A percentile compares a stretch with the other conserved stretches of the same genome.
Evolutionary conservation across 2,797 vertebrate species (phyloP).

Genomic region (Tapirus indicus): DNA sequence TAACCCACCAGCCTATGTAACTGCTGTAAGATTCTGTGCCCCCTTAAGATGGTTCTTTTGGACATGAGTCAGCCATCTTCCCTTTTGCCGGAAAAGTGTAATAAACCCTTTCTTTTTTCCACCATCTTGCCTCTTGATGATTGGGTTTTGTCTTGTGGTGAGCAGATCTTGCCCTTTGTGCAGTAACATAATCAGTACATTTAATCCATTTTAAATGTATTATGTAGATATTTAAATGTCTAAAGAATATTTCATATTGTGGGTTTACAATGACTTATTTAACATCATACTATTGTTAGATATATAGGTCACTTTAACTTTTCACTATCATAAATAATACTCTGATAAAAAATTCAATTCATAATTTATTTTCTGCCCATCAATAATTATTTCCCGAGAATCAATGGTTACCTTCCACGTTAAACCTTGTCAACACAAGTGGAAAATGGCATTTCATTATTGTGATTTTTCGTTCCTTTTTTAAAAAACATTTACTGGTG

Average conservation of each 20-base stretch:
- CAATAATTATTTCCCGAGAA: constrained; percentile 14
- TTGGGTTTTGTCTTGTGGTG: too few relatives aligned
- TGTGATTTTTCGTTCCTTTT: background rate
- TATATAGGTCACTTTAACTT: background rate
- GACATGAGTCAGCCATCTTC: too few relatives aligned
- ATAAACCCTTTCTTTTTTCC: too few relatives aligned
- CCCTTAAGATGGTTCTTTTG: too few relatives aligned
- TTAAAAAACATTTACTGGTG: background rate
- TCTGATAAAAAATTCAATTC: background rate
- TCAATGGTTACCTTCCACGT: background rate
- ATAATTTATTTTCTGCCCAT: background rate
- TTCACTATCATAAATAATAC: background rate
- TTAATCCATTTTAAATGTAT: background rate
- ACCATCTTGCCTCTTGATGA: too few relatives aligned
- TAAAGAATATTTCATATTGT: background rate
- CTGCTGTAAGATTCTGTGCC: too few relatives aligned
- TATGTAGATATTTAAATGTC: background rate
- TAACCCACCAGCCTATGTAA: too few relatives aligned
- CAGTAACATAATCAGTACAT: background rate
- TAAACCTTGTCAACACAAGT: background rate
- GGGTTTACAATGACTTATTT: background rate
- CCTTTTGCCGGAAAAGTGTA: too few relatives aligned
- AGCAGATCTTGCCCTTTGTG: too few relatives aligned
- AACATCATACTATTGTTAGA: background rate
- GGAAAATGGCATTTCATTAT: background rate